A percentile compares a stretch with the other conserved stretches of the same genome.
Evolutionary conservation across 2,888 invertebrate genomes (phyloP).

Genomic region (Opisthograptis luteolata): DNA sequence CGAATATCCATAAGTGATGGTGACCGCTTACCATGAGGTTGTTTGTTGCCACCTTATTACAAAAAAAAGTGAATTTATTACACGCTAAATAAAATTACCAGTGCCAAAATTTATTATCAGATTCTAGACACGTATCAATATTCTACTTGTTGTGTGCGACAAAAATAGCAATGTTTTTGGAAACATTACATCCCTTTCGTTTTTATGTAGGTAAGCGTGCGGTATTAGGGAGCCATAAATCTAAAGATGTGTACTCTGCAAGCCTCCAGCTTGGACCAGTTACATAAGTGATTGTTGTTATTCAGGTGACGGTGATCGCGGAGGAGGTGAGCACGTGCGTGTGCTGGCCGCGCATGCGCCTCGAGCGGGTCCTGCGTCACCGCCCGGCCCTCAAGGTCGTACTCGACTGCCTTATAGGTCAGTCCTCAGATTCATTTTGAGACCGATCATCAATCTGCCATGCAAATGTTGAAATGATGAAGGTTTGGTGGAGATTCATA

Average conservation of each 20-base stretch:
- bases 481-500: conserved; percentile 2
- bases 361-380: conserved; percentile 89
- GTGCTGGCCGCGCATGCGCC: conserved; percentile 91
- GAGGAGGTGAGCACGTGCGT: conserved; percentile 91
- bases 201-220: too few species aligned
- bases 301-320: conserved; percentile 90
- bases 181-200: too few species aligned
- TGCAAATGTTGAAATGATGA: conserved; percentile 7
- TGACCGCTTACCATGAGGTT: too few species aligned
- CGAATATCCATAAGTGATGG: too few species aligned
- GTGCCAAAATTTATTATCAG: too few species aligned
- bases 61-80: too few species aligned
- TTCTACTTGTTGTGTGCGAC: too few species aligned
- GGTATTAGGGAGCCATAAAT: not conserved
- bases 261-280: not conserved
- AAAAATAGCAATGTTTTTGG: too few species aligned
- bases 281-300: conserved; percentile 25
- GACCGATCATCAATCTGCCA: conserved; percentile 8
- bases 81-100: too few species aligned
- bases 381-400: conserved; percentile 90
- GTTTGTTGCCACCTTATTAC: too few species aligned
- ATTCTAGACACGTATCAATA: too few species aligned
- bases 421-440: conserved; percentile 45
- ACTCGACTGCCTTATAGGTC: conserved; percentile 90
- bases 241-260: not conserved